These are phyloP conservation scores for Rhodeus uyekii DNA, from an alignment of 2,797 vertebrate species.

Conservation along the genomic window DNA sequence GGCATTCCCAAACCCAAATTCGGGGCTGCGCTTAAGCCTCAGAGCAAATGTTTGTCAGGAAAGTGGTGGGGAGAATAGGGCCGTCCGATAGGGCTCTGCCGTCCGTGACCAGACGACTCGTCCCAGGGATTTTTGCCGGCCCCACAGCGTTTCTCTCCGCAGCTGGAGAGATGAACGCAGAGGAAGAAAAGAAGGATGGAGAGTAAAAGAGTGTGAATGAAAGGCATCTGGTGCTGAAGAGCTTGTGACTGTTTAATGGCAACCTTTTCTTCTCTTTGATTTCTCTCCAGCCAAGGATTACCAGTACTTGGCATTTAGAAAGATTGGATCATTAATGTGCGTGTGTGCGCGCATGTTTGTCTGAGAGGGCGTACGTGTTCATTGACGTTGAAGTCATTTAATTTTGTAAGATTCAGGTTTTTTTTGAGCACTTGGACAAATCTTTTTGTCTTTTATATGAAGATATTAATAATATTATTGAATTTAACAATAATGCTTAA, in stretches of 20 bases:
- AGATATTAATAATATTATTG: not conserved
- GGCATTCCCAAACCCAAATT: constrained; percentile 81
- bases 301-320: constrained; percentile 80
- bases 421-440: not conserved
- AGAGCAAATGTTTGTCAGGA: constrained; percentile 93
- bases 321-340: constrained; percentile 78
- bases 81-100: constrained; percentile 74
- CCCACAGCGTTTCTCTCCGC: constrained; percentile 81
- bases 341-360: constrained; percentile 51
- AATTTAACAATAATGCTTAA: not conserved
- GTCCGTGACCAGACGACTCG: constrained; percentile 98
- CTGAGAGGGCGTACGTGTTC: constrained; percentile 4
- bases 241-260: constrained; percentile 96
- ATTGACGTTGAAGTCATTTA: constrained; percentile 27
- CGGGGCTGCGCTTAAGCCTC: constrained; percentile 83
- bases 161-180: constrained; percentile 85
- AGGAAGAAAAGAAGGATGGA: constrained; percentile 66
- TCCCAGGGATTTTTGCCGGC: constrained; percentile 91
- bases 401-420: not conserved
- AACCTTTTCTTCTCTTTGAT: constrained; percentile 83
- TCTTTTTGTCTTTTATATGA: not conserved
- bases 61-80: constrained; percentile 83
- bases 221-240: constrained; percentile 97
- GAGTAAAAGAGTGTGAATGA: constrained; percentile 76
- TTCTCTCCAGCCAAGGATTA: constrained; percentile 81